phyloP scores from a whole-genome alignment of 2,888 invertebrate genomes.

The Agelastica alni region DNA sequence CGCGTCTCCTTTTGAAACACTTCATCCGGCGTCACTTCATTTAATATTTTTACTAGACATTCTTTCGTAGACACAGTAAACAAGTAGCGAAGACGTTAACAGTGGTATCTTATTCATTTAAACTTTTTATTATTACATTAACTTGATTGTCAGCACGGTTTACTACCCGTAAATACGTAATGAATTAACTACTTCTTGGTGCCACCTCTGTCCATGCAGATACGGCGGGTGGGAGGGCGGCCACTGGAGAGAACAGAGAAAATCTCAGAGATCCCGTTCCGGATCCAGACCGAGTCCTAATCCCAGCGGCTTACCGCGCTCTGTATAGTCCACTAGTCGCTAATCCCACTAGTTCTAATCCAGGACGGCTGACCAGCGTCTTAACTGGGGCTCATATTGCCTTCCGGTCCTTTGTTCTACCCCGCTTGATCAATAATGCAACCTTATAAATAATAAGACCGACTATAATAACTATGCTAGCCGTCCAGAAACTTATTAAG shows the following conservation, averaged over 20 bases:
- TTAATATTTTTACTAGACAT: too few relatives aligned
- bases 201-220: slow-evolving; percentile 6
- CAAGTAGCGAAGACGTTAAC: too few relatives aligned
- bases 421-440: slow-evolving; percentile 57
- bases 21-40: too few relatives aligned
- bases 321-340: slow-evolving; percentile 58
- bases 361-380: slow-evolving; percentile 59
- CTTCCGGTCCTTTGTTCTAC: slow-evolving; percentile 57
- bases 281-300: slow-evolving; percentile 56
- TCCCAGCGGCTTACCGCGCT: slow-evolving; percentile 58
- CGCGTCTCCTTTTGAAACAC: too few relatives aligned
- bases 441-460: slow-evolving; percentile 58
- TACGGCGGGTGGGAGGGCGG: slow-evolving; percentile 15
- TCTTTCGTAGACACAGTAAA: too few relatives aligned
- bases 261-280: slow-evolving; percentile 57
- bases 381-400: slow-evolving; percentile 59
- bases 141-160: too few relatives aligned
- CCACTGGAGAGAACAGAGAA: slow-evolving; percentile 41
- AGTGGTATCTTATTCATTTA: too few relatives aligned
- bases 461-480: slow-evolving; percentile 47
- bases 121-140: too few relatives aligned
- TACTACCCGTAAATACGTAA: too few relatives aligned
- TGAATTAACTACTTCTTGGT: too few relatives aligned
- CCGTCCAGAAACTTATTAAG: slow-evolving; percentile 27
- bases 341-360: slow-evolving; percentile 59